Percentiles rank a stretch among this genome's conserved stretches.
phyloP scores from a whole-genome alignment of 2,888 invertebrate genomes.

The Epinotia brunnichana region DNA sequence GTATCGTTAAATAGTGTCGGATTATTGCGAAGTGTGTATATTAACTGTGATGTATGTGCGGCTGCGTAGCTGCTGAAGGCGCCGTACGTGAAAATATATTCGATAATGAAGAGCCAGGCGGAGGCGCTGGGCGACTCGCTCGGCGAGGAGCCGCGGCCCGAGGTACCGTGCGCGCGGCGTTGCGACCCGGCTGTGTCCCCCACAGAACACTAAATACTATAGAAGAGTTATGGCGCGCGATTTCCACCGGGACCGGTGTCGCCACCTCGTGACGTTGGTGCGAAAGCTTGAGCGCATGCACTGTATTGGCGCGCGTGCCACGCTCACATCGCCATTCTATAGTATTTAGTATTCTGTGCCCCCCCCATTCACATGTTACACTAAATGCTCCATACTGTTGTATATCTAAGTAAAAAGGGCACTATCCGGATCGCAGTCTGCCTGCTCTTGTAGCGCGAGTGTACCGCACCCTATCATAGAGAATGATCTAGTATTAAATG shows the following conservation, averaged over 20 bases:
- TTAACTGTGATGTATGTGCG: slow-evolving; percentile 55
- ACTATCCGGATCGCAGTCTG: slow-evolving; percentile 34
- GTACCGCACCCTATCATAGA: slow-evolving; percentile 40
- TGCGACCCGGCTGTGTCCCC: slow-evolving; percentile 27
- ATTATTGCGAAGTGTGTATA: slow-evolving; percentile 39
- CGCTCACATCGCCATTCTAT: no score
- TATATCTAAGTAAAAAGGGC: slow-evolving; percentile 8
- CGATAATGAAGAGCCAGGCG: slow-evolving; percentile 96
- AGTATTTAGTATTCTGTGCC: no score
- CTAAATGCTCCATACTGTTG: not conserved
- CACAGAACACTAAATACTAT: no score
- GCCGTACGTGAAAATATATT: slow-evolving; percentile 98
- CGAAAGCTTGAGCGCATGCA: no score
- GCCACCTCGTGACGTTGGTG: no score
- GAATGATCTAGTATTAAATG: slow-evolving; percentile 39
- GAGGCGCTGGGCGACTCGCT: slow-evolving; percentile 84
- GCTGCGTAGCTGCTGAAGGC: slow-evolving; percentile 94
- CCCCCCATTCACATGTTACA: not conserved
- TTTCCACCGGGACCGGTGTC: no score
- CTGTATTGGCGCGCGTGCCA: no score
- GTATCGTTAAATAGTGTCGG: slow-evolving; percentile 33
- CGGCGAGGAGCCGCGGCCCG: slow-evolving; percentile 80
- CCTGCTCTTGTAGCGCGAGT: slow-evolving; percentile 39
- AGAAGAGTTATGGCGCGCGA: no score
- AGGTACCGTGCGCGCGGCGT: slow-evolving; percentile 63